phyloP scores from a whole-genome alignment of 92 coral and sea anemone species.

The Blastomussa wellsi region DNA sequence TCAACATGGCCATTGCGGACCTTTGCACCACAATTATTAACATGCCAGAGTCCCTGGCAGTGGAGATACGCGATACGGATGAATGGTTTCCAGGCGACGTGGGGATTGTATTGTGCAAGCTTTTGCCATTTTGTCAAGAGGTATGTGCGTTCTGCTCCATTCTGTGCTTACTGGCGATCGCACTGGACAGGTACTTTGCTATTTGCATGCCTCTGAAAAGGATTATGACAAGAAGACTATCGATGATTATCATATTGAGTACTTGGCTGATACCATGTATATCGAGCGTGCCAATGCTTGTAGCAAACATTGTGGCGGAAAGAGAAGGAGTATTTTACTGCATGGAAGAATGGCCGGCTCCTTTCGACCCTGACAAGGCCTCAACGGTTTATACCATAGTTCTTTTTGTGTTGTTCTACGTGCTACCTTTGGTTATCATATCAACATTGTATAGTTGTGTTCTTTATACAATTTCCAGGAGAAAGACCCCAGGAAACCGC shows the following conservation, averaged over 20 bases:
- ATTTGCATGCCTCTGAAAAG: conserved; percentile 70
- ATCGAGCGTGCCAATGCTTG: conserved; percentile 68
- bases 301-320: conserved; percentile 62
- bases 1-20: conserved; percentile 73
- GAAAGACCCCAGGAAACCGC: conserved; percentile 61
- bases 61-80: conserved; percentile 41
- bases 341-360: conserved; percentile 72
- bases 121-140: conserved; percentile 49
- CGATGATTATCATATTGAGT: conserved; percentile 49
- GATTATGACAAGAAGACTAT: conserved; percentile 48
- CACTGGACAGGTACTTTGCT: conserved; percentile 74
- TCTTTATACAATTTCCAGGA: conserved; percentile 58
- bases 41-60: conserved; percentile 59
- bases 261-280: conserved; percentile 65
- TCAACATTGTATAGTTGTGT: conserved; percentile 53
- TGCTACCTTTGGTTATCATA: conserved; percentile 51
- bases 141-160: conserved; percentile 78
- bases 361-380: conserved; percentile 46
- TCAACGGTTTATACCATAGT: conserved; percentile 62
- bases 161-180: conserved; percentile 65
- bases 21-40: conserved; percentile 56
- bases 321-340: conserved; percentile 37
- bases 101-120: conserved; percentile 53
- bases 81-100: conserved; percentile 38
- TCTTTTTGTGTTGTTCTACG: conserved; percentile 56